These are phyloP conservation scores for Eremophila alpestris DNA, from an alignment of 2,797 vertebrate genomes.

Conservation along the genomic window DNA sequence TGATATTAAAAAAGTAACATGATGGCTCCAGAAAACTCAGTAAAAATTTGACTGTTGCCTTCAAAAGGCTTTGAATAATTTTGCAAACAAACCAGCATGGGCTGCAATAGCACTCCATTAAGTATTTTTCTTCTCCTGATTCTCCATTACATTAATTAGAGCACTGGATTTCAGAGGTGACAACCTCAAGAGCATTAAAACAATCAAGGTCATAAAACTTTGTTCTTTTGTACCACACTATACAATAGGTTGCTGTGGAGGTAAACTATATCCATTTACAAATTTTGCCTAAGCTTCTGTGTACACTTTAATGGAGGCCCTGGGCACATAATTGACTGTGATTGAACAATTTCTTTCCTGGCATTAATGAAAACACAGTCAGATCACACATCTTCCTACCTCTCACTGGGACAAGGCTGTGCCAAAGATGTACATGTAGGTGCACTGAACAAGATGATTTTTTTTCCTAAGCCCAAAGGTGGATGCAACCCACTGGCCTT, in stretches of 20 bases:
- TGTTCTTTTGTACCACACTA: neutral
- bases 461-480: neutral
- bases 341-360: neutral
- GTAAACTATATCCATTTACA: neutral
- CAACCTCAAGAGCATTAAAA: neutral
- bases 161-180: neutral
- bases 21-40: neutral
- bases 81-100: neutral
- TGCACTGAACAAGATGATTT: neutral
- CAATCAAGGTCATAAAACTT: neutral
- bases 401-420: neutral
- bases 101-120: neutral
- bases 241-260: neutral
- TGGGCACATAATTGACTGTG: neutral
- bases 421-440: neutral
- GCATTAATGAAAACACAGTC: neutral
- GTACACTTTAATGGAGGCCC: neutral
- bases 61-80: neutral
- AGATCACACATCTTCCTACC: neutral
- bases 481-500: neutral
- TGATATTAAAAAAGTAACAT: neutral
- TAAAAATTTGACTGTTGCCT: neutral
- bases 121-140: neutral
- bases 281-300: neutral
- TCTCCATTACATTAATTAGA: neutral